Base-by-base conservation (phyloP, 2,113 vertebrate genomes). In the Smithornis capensis region DNA sequence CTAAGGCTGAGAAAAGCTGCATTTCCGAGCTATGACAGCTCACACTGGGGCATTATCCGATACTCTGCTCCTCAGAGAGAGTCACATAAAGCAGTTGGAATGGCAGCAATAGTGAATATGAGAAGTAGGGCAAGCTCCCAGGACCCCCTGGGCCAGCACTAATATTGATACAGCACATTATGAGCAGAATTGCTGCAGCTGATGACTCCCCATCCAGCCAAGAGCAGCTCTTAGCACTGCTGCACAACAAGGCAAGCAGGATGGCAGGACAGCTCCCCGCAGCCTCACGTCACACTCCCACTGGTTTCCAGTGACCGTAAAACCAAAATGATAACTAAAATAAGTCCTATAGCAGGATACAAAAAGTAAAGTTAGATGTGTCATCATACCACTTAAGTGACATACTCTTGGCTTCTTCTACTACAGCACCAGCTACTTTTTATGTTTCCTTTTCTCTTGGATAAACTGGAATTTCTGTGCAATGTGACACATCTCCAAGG, bases 81-180 rank as follows among this genome's bases (percentile, higher is more conserved):
- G 52, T 56, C 90, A 40, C 81, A 95, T 4, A 78, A 63, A 87
- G 78, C 78, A 68, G 29, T 6, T 18, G 49, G 52, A 82, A 84
- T 18, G 0, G 0, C 74, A 91, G 85, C 49, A 64, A 22, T 0
- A 44, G 78, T 8, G 33, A 87, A 37, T 59, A 52, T 19, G 67
- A 85, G 74, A 94, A 94, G 63, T 10, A 87, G 92, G 95, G 63
- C 94, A 76, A 85, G 82, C 56, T 85, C 93, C 96, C 81, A 71
- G 19, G 55, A 23, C 21, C 22, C n/a, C 23, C 52, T 3, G 0
- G 49, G 87, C 74, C 93, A 90, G 74, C 74, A 57, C 67, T 49
- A 76, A 68, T 52, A 79, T 18, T 64, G 62, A 71, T 44, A 63
- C n/a, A 60, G 65, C 5, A 37, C 56, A 16, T n/a, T 31, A 42